Evolutionary conservation across 2,113 vertebrate genomes (phyloP).

Genomic region (Gobius niger): DNA sequence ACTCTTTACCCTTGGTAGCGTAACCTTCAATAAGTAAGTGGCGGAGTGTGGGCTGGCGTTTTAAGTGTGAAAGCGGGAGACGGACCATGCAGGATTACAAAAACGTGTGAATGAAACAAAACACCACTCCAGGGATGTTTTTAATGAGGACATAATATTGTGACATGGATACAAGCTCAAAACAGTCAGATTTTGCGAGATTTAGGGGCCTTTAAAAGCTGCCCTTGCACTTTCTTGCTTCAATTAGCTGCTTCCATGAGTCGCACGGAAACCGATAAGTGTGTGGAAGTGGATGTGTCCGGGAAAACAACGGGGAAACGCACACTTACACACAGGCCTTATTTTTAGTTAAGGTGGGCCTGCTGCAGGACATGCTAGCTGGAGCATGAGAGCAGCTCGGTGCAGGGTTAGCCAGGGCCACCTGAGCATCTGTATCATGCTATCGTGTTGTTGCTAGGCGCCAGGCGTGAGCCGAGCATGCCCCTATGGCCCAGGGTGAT

Average conservation of each 20-base stretch:
- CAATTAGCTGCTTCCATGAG: constrained; percentile 28
- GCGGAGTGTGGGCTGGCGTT: too few relatives aligned
- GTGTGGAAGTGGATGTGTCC: constrained; percentile 31
- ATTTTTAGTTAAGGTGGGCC: constrained; percentile 49
- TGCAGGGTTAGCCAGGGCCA: background rate
- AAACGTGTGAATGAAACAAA: too few relatives aligned
- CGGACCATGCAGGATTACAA: too few relatives aligned
- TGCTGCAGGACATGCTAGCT: background rate
- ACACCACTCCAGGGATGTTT: too few relatives aligned
- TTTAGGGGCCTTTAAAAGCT: background rate
- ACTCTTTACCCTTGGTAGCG: too few relatives aligned
- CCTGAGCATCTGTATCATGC: background rate
- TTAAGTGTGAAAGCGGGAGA: too few relatives aligned
- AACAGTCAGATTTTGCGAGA: background rate
- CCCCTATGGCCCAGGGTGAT: background rate
- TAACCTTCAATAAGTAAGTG: too few relatives aligned
- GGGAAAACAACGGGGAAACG: constrained; percentile 22
- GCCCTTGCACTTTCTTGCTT: background rate
- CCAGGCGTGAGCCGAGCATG: background rate
- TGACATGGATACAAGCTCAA: too few relatives aligned
- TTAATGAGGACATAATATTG: too few relatives aligned
- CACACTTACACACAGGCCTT: constrained; percentile 5
- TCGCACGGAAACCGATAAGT: constrained; percentile 33
- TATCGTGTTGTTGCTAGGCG: background rate
- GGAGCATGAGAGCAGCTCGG: background rate